Evolutionary conservation across 2,113 vertebrate genomes (phyloP), one percentile per base, ranked within the genome.

Genomic region (Ginglymostoma cirratum): DNA sequence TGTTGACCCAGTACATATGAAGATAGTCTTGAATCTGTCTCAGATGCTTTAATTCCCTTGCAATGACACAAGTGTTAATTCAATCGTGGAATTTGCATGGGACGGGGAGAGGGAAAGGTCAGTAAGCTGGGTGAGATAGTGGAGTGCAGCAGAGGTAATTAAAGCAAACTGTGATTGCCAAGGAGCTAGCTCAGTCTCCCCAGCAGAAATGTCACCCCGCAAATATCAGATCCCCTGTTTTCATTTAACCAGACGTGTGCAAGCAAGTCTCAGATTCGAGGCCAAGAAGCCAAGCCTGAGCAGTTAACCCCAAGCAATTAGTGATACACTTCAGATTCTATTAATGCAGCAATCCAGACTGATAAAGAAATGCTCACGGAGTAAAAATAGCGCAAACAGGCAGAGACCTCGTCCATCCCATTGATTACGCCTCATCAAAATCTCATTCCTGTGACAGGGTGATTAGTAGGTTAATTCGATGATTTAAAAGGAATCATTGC

Each of bases 41-140:
- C 94, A 30, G 94, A 95, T 72, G 94, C 94, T 95, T 95, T 72
- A 95, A 72, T 95, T 95, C 69, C 42, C 69, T 76, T 95, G 67
- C 69, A 72, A 48, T 95, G 69, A 95, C 67, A 95, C 42, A 95
- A 95, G 94, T 45, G 42, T 76, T 95, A 95, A 95, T 52, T 95
- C 94, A 76, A 30, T 95, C 10, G 69, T 95, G 42, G 69, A 72
- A 72, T 95, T 30, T 95, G 94, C 66, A 94, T 94, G 38, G 61
- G 24, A 27, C 66, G 8, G 92, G 8, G 66, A 95, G 70, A 70
- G 42, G 24, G 17, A 72, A 95, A 95, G 92, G 65, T 94, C 94
- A 72, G 69, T 14, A 34, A 72, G n/a, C 38, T 70, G 38, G 93
- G 65, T 10, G 66, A 72, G 45, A 24, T 70, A 95, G 38, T 76